Conservation (phyloP, 2,888 invertebrate genomes). For the Amaurobius ferox region DNA sequence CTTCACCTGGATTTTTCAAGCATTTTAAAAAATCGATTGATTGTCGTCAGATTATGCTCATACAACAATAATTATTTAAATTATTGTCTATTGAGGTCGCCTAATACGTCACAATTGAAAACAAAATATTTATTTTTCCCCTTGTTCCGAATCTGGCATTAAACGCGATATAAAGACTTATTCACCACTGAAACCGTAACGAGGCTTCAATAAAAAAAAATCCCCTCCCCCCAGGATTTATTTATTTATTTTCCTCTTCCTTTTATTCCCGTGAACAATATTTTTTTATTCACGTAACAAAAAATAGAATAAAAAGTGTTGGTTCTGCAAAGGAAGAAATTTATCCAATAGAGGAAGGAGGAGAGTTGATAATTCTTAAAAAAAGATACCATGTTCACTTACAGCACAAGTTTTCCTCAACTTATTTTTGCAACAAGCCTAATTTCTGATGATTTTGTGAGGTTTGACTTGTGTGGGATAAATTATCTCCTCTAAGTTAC, state of each 20-base stretch:
- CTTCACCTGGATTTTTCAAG: too few species aligned
- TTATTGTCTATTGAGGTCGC: too few species aligned
- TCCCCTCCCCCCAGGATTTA: neutral
- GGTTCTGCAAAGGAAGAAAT: neutral
- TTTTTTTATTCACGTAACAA: neutral
- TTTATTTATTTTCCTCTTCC: conserved; percentile 28
- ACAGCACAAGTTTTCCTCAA: too few species aligned
- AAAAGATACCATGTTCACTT: conserved; percentile 5
- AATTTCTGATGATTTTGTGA: too few species aligned
- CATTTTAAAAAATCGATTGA: too few species aligned
- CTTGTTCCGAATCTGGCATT: conserved; percentile 6
- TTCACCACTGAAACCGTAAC: conserved; percentile 37
- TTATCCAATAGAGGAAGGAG: neutral
- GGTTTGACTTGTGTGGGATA: too few species aligned
- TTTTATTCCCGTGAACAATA: neutral
- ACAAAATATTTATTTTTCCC: neutral
- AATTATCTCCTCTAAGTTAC: too few species aligned
- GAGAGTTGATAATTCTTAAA: neutral
- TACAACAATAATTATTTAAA: too few species aligned
- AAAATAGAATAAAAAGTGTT: neutral
- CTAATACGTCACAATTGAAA: too few species aligned
- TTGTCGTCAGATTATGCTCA: too few species aligned
- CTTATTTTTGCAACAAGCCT: too few species aligned
- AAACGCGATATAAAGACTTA: conserved; percentile 36
- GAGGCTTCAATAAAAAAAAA: conserved; percentile 39